phyloP scores from a whole-genome alignment of 2,888 invertebrate genomes.

The Lepetodrilus schrolli region DNA sequence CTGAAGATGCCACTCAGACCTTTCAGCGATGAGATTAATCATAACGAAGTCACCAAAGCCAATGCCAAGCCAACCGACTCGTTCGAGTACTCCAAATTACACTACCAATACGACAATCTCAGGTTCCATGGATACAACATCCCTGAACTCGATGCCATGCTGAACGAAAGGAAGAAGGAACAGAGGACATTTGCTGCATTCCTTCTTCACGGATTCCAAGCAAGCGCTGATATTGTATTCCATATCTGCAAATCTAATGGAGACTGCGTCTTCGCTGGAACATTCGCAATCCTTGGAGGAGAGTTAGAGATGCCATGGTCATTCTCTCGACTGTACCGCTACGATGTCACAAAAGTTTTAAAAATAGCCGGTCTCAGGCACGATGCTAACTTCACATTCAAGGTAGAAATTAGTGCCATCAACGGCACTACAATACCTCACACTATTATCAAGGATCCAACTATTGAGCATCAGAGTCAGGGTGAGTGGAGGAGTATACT shows the following conservation, averaged over 20 bases:
- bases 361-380: constrained; percentile 35
- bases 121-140: constrained; percentile 50
- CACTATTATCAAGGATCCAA: constrained; percentile 35
- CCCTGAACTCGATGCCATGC: constrained; percentile 45
- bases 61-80: constrained; percentile 33
- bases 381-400: constrained; percentile 38
- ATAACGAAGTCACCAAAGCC: constrained; percentile 29
- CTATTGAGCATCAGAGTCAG: constrained; percentile 40
- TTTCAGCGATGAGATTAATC: constrained; percentile 34
- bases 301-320: constrained; percentile 45
- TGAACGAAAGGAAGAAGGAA: constrained; percentile 35
- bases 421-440: constrained; percentile 38
- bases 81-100: constrained; percentile 40
- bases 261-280: constrained; percentile 43
- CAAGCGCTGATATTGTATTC: constrained; percentile 43
- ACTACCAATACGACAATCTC: constrained; percentile 48
- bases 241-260: constrained; percentile 37
- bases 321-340: constrained; percentile 46
- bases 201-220: constrained; percentile 37
- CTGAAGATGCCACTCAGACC: constrained; percentile 30
- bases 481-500: too few relatives aligned
- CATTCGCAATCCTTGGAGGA: constrained; percentile 46
- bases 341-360: constrained; percentile 46
- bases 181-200: constrained; percentile 46
- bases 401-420: constrained; percentile 29